phyloP scores from a whole-genome alignment of 2,797 vertebrate species.

The Lacerta viridis region DNA sequence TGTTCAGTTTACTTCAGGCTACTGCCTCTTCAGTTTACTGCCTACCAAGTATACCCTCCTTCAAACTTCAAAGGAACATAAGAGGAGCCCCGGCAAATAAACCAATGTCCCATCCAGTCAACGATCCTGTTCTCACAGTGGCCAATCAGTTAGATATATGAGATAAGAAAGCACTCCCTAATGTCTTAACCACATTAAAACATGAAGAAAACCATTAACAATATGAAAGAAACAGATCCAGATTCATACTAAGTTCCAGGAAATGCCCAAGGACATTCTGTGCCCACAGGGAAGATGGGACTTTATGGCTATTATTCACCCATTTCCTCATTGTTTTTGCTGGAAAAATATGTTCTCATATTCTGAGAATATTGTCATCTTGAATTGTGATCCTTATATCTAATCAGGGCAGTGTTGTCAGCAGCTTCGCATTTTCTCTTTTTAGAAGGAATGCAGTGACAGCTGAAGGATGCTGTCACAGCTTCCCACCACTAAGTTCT shows the following conservation, averaged over 20 bases:
- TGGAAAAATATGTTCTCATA: conserved; percentile 15
- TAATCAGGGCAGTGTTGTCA: conserved; percentile 6
- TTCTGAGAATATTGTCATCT: conserved; percentile 10
- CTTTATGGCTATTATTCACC: neutral
- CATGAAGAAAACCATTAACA: neutral
- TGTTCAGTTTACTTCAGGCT: neutral
- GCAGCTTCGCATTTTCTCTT: neutral
- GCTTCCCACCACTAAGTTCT: neutral
- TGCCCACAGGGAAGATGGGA: neutral
- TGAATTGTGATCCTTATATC: conserved; percentile 3
- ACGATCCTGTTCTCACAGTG: no score
- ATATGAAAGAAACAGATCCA: neutral
- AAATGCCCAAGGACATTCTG: neutral
- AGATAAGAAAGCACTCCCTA: neutral
- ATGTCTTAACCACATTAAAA: neutral
- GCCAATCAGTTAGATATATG: neutral
- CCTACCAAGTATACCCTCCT: neutral
- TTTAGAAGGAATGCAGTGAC: conserved; percentile 14
- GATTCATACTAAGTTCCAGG: neutral
- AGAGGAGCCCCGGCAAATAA: no score
- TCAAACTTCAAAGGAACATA: neutral
- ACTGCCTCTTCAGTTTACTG: neutral
- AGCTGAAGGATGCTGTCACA: conserved; percentile 29
- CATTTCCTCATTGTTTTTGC: neutral
- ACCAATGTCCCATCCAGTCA: no score